Percentiles rank a stretch among this genome's conserved stretches.
Evolutionary conservation across 2,113 vertebrate genomes (phyloP).

Genomic region (Loxodonta africana): DNA sequence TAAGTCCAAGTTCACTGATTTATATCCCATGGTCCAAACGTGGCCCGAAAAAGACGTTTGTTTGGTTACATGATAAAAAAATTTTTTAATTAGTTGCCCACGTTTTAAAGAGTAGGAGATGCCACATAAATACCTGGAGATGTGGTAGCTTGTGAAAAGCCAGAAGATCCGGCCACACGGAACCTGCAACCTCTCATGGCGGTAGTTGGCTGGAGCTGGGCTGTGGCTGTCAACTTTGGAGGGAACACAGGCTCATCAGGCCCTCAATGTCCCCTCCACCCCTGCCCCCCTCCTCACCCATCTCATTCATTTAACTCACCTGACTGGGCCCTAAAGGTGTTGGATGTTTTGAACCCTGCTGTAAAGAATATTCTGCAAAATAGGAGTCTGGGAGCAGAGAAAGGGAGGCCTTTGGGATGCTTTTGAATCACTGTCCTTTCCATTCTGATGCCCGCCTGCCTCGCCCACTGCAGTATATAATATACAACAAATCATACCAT

Average conservation of each 20-base stretch:
- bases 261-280: background rate
- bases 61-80: background rate
- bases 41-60: rapidly evolving
- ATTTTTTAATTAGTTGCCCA: background rate
- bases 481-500: background rate
- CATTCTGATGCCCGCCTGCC: background rate
- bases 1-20: background rate
- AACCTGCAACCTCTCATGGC: background rate
- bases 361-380: background rate
- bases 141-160: background rate
- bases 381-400: background rate
- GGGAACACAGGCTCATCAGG: background rate
- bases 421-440: background rate
- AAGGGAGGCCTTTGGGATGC: background rate
- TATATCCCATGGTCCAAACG: background rate
- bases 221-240: background rate
- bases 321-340: background rate
- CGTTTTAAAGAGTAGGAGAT: background rate
- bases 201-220: too few species aligned
- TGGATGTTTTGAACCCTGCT: background rate
- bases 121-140: background rate
- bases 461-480: background rate
- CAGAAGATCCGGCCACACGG: background rate
- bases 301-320: too few species aligned
- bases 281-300: rapidly evolving